A percentile compares a stretch with the other conserved stretches of the same genome.
Conservation (phyloP, 2,888 invertebrate species). For the Emmelina monodactyla region DNA sequence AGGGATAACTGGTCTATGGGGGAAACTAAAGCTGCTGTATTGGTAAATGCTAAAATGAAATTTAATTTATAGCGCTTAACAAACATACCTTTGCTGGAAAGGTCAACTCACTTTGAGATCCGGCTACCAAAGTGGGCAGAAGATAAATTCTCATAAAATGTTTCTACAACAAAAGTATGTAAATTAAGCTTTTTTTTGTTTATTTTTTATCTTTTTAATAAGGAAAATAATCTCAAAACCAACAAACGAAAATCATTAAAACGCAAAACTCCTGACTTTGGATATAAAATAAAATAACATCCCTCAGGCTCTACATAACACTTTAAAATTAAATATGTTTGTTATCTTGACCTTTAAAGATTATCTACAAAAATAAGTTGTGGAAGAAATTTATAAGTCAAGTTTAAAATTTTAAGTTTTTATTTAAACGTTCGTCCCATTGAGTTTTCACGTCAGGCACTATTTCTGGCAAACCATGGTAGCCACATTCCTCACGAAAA, state of each 20-base stretch:
- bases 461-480: too few species aligned
- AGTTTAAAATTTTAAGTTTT: background rate
- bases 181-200: conserved; percentile 29
- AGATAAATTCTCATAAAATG: conserved; percentile 14
- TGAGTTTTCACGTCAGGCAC: too few species aligned
- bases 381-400: background rate
- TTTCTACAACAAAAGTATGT: conserved; percentile 50
- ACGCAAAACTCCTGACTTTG: conserved; percentile 13
- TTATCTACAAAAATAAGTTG: conserved; percentile 1
- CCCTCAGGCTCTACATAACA: conserved; percentile 1
- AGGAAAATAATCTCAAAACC: conserved; percentile 17
- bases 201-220: conserved; percentile 25
- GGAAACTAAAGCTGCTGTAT: conserved; percentile 51
- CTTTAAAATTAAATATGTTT: background rate
- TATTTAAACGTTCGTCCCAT: too few species aligned
- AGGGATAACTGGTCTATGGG: background rate
- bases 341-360: background rate
- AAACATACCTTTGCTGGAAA: conserved; percentile 43
- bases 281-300: background rate
- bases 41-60: conserved; percentile 61
- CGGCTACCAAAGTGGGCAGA: conserved; percentile 13
- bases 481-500: too few species aligned
- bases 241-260: conserved; percentile 12
- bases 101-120: conserved; percentile 11
- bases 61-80: conserved; percentile 36